phyloP scores from a whole-genome alignment of 2,888 invertebrate genomes.

The Heteromyza rotundicornis region DNA sequence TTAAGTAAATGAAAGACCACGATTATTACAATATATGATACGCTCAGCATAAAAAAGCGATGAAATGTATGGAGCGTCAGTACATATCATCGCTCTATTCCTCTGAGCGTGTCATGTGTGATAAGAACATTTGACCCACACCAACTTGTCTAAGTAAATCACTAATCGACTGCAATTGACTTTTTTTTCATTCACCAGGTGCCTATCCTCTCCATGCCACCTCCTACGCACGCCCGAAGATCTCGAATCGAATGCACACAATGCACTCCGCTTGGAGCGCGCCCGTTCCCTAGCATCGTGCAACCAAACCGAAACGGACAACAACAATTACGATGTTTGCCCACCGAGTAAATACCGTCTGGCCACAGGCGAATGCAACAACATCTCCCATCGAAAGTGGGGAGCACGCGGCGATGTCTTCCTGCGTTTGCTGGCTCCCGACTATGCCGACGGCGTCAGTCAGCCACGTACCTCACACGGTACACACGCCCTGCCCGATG shows the following conservation, averaged over 20 bases:
- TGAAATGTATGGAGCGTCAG: too few species aligned
- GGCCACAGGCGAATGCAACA: conserved; percentile 86
- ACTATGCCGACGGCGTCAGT: conserved; percentile 69
- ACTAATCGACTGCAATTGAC: too few species aligned
- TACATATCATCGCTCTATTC: too few species aligned
- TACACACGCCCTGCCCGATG: conserved; percentile 69
- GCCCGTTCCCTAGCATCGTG: conserved; percentile 46
- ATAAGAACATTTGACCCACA: too few species aligned
- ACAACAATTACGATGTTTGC: conserved; percentile 63
- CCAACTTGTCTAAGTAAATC: too few species aligned
- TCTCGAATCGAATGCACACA: conserved; percentile 48
- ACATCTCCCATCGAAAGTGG: conserved; percentile 83
- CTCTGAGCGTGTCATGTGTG: too few species aligned
- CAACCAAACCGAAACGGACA: conserved; percentile 27
- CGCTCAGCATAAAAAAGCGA: too few species aligned
- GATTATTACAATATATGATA: too few species aligned
- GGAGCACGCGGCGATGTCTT: conserved; percentile 82
- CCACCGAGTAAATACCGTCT: conserved; percentile 84
- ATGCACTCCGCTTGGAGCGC: conserved; percentile 50
- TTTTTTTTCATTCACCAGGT: too few species aligned
- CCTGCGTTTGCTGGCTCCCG: conserved; percentile 73
- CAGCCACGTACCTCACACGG: conserved; percentile 64
- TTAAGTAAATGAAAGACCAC: too few species aligned
- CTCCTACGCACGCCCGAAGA: conserved; percentile 55
- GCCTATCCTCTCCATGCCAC: conserved; percentile 41